Conservation (phyloP, 1,140 invertebrate genomes). For the honey bee (Apis mellifera) region DNA sequence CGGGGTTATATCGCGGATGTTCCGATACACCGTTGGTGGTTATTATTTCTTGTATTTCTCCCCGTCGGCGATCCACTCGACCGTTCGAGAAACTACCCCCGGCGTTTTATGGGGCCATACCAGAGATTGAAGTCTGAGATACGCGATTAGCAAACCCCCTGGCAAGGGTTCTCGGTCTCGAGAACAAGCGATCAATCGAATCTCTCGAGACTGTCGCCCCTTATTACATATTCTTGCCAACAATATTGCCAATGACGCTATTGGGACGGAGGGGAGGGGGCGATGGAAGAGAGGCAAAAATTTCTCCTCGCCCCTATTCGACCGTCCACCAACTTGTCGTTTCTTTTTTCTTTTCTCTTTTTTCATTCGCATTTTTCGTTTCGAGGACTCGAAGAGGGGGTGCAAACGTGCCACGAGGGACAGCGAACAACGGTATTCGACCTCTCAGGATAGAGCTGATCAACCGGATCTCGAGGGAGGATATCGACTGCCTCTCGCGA, state of each 20-base stretch:
- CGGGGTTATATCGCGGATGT: not conserved
- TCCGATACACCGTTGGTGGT: not conserved
- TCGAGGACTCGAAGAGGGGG: slow-evolving; percentile 9
- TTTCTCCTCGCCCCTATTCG: slow-evolving; percentile 21
- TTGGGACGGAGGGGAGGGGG: not conserved
- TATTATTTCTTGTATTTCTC: slow-evolving; percentile 30
- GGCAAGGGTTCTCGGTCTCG: slow-evolving; percentile 43
- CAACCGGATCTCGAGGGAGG: slow-evolving; percentile 55
- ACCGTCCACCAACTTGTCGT: not conserved
- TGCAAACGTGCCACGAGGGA: not conserved
- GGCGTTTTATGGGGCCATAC: slow-evolving; percentile 17
- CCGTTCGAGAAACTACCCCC: slow-evolving; percentile 5
- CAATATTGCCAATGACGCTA: slow-evolving; percentile 27
- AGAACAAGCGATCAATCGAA: slow-evolving; percentile 46
- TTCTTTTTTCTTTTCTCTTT: too few relatives aligned
- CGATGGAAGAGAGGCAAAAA: not conserved
- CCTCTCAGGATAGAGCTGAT: slow-evolving; percentile 48
- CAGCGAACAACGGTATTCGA: slow-evolving; percentile 2
- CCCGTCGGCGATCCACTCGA: not conserved
- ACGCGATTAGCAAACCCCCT: slow-evolving; percentile 50
- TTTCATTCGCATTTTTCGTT: slow-evolving; percentile 26
- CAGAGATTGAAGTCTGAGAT: slow-evolving; percentile 40
- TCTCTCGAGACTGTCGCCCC: slow-evolving; percentile 40
- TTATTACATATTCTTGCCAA: slow-evolving; percentile 44
- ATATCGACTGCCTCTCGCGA: slow-evolving; percentile 48